These are phyloP conservation scores for Rhabdomys dilectus DNA, from an alignment of 2,113 vertebrate genomes.

Conservation along the genomic window DNA sequence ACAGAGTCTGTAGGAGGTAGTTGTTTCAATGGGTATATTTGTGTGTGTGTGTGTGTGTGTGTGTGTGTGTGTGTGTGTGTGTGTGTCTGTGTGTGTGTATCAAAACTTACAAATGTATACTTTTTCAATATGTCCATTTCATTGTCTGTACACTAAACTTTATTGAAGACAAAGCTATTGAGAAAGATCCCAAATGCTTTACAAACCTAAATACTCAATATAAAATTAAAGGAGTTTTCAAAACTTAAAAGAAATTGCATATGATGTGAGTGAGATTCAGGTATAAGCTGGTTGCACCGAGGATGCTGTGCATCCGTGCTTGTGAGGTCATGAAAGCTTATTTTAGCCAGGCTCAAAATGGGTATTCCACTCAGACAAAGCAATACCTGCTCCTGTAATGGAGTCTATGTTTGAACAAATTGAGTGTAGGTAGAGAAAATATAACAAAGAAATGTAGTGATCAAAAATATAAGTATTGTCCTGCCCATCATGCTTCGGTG, in stretches of 20 bases:
- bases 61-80: neutral
- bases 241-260: neutral
- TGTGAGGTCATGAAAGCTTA: neutral
- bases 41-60: neutral
- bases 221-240: conserved; percentile 19
- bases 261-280: neutral
- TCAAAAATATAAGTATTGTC: conserved; percentile 59
- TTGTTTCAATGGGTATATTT: neutral
- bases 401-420: conserved; percentile 11
- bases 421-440: conserved; percentile 1
- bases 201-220: neutral
- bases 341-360: neutral
- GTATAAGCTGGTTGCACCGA: neutral
- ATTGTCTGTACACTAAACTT: neutral
- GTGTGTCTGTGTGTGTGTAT: neutral
- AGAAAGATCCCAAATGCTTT: neutral
- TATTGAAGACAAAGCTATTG: neutral
- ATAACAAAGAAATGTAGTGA: conserved; percentile 52
- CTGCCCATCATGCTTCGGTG: conserved; percentile 57
- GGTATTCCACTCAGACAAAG: conserved; percentile 18
- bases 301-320: neutral
- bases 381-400: neutral
- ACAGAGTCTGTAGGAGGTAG: neutral
- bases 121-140: neutral
- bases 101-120: neutral